phyloP scores from a whole-genome alignment of 1,140 invertebrate genomes.

The Zeugodacus cucurbitae region DNA sequence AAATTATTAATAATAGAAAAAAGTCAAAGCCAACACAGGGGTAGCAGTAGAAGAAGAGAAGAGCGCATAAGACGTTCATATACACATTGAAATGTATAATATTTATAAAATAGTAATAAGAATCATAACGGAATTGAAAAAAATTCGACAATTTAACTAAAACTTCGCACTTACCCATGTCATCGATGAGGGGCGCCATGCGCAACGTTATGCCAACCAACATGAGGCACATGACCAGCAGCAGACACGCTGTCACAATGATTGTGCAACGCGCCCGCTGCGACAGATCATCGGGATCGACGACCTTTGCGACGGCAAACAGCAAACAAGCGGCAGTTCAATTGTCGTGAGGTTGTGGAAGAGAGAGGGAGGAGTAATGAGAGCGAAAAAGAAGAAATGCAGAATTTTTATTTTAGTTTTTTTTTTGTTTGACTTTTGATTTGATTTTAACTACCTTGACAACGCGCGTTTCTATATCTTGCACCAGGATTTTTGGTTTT shows the following conservation, averaged over 20 bases:
- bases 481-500: constrained; percentile 65
- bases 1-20: background rate
- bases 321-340: background rate
- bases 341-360: background rate
- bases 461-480: constrained; percentile 63
- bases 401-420: background rate
- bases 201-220: constrained; percentile 88
- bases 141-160: background rate
- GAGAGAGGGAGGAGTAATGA: background rate
- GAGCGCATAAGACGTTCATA: constrained; percentile 4
- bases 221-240: constrained; percentile 86
- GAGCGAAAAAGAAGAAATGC: background rate
- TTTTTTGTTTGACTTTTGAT: background rate
- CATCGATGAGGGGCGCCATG: constrained; percentile 92
- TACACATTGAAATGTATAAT: background rate
- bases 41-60: constrained; percentile 34
- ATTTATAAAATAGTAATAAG: background rate
- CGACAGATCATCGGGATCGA: constrained; percentile 82
- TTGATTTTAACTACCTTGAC: constrained; percentile 54
- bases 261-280: constrained; percentile 87
- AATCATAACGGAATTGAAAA: background rate
- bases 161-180: constrained; percentile 82
- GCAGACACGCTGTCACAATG: constrained; percentile 84
- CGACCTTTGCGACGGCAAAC: constrained; percentile 62
- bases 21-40: constrained; percentile 27